Evolutionary conservation across 1,140 invertebrate genomes (phyloP), one percentile per base, ranked within the genome.

Genomic region (Epicauta chinensis): DNA sequence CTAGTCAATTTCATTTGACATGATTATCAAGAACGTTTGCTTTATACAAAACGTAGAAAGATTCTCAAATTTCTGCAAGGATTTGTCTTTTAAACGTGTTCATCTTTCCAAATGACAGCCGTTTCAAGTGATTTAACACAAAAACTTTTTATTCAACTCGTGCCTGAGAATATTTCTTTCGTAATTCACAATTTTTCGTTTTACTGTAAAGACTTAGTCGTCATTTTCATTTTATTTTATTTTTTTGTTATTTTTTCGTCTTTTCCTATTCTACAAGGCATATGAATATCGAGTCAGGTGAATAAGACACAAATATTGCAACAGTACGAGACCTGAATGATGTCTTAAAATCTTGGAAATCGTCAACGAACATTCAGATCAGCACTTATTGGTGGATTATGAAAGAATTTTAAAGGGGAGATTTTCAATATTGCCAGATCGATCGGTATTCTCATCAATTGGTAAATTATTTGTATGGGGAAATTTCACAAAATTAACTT

Each of bases 221-320:
- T 23, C 23, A 23, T 23, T 23, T 23, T 23, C 23, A 23, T 23
- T 23, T 23, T 23, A 3, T 23, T 7, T 23, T 23, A 0, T 2
- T 23, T 7, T 23, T 7, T 23, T 23, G 4, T 23, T 23, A 23
- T 7, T 7, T 23, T 23, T 23, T 47, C 34, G 15, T 13, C 16
- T 34, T n/a, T 14, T 14, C 35, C 36, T 36, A 46, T 36, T 34
- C 34, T 47, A 47, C 29, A 37, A 47, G 45, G 34, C 38, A 47
- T 47, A 47, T 47, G 45, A 47, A 47, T 47, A 47, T 47, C 45
- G 45, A 47, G 45, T 47, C 34, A 47, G 45, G 34, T 47, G 45
- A 47, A 47, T 47, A 47, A 47, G 45, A 47, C 45, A 47, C 45
- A 47, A 47, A 47, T 47, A 47, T 47, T 23, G 45, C 45, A 37